Evolutionary conservation across 2,113 vertebrate genomes (phyloP), one percentile per base, ranked within the genome.

Genomic region (Pleuronectes platessa): DNA sequence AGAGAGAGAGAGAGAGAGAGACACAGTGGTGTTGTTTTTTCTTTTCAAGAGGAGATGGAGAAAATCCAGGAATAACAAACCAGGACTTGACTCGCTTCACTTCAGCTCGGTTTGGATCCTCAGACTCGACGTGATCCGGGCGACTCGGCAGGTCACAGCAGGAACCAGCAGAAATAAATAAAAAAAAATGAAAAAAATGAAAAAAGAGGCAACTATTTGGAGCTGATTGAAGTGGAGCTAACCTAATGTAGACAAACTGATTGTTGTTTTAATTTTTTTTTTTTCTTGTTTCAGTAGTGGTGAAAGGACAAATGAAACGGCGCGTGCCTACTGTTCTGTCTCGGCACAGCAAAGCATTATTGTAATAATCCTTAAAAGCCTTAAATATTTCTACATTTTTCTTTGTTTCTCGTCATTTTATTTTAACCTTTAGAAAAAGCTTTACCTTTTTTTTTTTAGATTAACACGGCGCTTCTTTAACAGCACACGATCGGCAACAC

Each of bases 351-450:
- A 71, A 88, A 86, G 86, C 86, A 88, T 88, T 88, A 87, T 87
- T 75, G 76, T 83, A 67, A 86, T 90, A 86, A 84, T 88, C 87
- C 85, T 84, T 80, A 82, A 92, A 92, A 90, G 93, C 93, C 92
- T 94, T 93, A 92, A 92, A 83, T 78, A 78, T 87, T 86, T 88
- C 78, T 86, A 71, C 65, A n/a, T 37, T 61, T 2, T 56, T 56
- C 1, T 51, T 74, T 64, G 75, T n/a, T 27, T 79, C 54, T 54
- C 82, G 80, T 81, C 56, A 23, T 84, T 81, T 89, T 70, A 84
- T 88, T 86, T 88, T 82, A 81, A 90, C 86, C 74, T 85, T 80
- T 91, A 82, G 81, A 54, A 42, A 53, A 49, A 56, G 88, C 81
- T 84, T 89, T 77, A 84, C 76, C 40, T 75, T 42, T 87, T 85